Base-by-base conservation (phyloP, 2,888 invertebrate species). In the Bursaphelenchus okinawaensis region DNA sequence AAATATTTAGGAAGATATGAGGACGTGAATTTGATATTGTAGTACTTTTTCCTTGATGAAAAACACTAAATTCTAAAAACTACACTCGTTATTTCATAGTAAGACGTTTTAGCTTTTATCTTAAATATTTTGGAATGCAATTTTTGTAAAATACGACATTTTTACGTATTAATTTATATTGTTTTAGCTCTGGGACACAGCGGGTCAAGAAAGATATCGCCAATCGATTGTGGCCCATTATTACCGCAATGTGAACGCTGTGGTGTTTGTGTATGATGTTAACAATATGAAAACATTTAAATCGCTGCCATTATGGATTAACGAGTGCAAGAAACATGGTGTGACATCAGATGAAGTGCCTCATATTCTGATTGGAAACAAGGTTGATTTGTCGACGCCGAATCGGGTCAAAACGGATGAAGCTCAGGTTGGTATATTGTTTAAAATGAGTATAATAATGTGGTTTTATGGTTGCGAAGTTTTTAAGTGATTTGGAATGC, bases 221-320 rank as follows among this genome's bases (percentile, higher is more conserved):
- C 88, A 89, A 82, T 89, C 89, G 1, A 90, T 91, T 89, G 89
- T 90, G 20, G 88, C 89, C 76, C 90, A 91, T 83, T 91, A 90
- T 83, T 91, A 91, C 82, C 86, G 90, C 63, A 90, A 90, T 83
- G 89, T 89, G 0, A 88, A 90, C 83, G 90, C 90, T n/a, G 89
- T 91, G n/a, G 88, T 91, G 56, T 89, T 90, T 78, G 90, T 90
- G 0, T 91, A 90, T 84, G 90, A 91, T 84, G 88, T 90, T 63
- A 73, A 60, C 59, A 74, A 72, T 55, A 69, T 74, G 1, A 52
- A 65, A 0, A 74, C 78, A 1, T 82, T 82, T 68, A 66, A 69
- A 24, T 75, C 76, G 26, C 86, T 91, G 81, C 87, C 87, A 2
- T 87, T 87, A 58, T 91, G 91, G 91, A 88, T 91, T 79, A 87